A percentile compares a stretch with the other conserved stretches of the same genome.
phyloP scores from a whole-genome alignment of 2,113 vertebrate genomes.

The Bubo bubo region DNA sequence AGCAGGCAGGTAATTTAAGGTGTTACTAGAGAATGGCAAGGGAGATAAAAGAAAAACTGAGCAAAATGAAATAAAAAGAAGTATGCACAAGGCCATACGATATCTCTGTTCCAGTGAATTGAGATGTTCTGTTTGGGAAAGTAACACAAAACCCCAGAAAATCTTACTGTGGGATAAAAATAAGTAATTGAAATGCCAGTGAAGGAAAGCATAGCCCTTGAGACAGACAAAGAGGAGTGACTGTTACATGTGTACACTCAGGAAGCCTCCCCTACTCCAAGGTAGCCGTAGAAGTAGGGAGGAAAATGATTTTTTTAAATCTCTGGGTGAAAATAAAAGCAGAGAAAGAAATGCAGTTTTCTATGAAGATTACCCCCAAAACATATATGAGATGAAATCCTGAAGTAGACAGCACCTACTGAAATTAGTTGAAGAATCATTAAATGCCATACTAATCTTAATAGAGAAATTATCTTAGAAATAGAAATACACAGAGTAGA shows the following conservation, averaged over 20 bases:
- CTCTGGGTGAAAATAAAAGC: background rate
- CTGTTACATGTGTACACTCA: background rate
- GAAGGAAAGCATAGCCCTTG: background rate
- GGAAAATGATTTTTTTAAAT: background rate
- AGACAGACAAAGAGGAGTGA: background rate
- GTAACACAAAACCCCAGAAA: background rate
- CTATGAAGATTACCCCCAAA: background rate
- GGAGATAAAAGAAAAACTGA: background rate
- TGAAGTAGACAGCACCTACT: background rate
- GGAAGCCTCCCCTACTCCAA: background rate
- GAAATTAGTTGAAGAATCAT: background rate
- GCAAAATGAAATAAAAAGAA: background rate
- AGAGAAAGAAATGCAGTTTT: background rate
- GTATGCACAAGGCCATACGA: accelerated
- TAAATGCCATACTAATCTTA: background rate
- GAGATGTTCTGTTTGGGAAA: background rate
- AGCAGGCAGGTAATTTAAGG: constrained; percentile 15
- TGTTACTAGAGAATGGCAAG: background rate
- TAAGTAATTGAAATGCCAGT: background rate
- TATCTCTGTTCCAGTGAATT: background rate
- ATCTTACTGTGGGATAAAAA: background rate
- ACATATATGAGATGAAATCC: background rate
- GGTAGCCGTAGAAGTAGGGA: accelerated
- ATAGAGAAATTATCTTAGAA: background rate
- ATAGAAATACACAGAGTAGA: background rate